Conservation (phyloP, 2,888 invertebrate species). For the Scaptomyza polygonia region DNA sequence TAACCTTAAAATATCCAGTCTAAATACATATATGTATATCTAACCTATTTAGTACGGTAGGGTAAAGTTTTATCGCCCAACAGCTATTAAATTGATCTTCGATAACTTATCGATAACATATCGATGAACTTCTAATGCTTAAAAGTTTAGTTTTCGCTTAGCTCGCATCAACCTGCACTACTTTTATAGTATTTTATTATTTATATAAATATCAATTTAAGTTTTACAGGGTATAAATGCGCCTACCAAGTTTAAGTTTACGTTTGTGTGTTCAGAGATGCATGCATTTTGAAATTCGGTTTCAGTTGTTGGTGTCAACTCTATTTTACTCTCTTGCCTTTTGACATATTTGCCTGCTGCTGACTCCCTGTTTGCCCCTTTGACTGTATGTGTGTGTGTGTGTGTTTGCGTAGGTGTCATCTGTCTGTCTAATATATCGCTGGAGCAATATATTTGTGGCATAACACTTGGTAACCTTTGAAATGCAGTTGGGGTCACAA, state of each 20-base stretch:
- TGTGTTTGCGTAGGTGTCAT: conserved; percentile 25
- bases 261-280: conserved; percentile 11
- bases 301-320: conserved; percentile 50
- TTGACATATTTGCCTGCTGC: conserved; percentile 31
- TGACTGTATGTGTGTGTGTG: neutral
- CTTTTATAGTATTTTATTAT: too few relatives aligned
- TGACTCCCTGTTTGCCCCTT: conserved; percentile 1
- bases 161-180: too few relatives aligned
- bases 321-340: conserved; percentile 34
- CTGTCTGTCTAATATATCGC: conserved; percentile 62
- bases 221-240: neutral
- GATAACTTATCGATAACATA: neutral
- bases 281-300: conserved; percentile 26
- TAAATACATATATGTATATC: too few relatives aligned
- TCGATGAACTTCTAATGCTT: neutral
- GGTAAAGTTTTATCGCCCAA: too few relatives aligned
- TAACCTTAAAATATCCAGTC: too few relatives aligned
- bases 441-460: conserved; percentile 37
- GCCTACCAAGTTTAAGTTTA: neutral
- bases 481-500: neutral
- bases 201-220: too few relatives aligned
- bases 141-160: too few relatives aligned
- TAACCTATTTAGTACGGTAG: too few relatives aligned
- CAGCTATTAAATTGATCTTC: too few relatives aligned
- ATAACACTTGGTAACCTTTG: conserved; percentile 11